phyloP scores from a whole-genome alignment of 2,888 invertebrate species.

The Frankliniella intonsa region DNA sequence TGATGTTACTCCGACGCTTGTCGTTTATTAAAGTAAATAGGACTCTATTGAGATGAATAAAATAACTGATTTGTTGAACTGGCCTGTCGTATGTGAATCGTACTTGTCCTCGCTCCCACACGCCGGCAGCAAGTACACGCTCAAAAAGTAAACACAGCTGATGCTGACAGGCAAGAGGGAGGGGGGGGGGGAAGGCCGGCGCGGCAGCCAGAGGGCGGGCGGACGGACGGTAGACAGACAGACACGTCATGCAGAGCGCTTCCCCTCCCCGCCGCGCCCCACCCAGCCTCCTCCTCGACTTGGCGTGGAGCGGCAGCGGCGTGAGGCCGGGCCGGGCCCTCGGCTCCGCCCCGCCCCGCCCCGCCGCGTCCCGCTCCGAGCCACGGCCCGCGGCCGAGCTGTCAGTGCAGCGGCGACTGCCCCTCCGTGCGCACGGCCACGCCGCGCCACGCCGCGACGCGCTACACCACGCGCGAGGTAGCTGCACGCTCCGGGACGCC shows the following conservation, averaged over 20 bases:
- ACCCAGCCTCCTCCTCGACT: not conserved
- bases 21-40: not conserved
- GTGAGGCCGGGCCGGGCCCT: no score
- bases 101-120: not conserved
- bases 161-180: no score
- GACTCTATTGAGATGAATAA: not conserved
- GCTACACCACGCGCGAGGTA: not conserved
- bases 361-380: not conserved
- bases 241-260: not conserved
- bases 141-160: no score
- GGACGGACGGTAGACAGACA: not conserved
- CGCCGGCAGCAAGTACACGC: not conserved
- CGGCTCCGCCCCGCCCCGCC: not conserved
- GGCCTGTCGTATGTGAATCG: not conserved
- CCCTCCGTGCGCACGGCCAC: not conserved
- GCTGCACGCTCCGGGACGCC: not conserved
- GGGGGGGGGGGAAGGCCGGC: no score
- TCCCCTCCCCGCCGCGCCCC: not conserved
- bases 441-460: not conserved
- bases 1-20: no score
- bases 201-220: not conserved
- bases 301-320: no score
- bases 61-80: slow-evolving; percentile 12
- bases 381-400: not conserved
- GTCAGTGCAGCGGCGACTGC: slow-evolving; percentile 1